These are phyloP conservation scores for Lepidocyrtinus sp. DNA, from an alignment of 2,888 invertebrate genomes.

Conservation along the genomic window DNA sequence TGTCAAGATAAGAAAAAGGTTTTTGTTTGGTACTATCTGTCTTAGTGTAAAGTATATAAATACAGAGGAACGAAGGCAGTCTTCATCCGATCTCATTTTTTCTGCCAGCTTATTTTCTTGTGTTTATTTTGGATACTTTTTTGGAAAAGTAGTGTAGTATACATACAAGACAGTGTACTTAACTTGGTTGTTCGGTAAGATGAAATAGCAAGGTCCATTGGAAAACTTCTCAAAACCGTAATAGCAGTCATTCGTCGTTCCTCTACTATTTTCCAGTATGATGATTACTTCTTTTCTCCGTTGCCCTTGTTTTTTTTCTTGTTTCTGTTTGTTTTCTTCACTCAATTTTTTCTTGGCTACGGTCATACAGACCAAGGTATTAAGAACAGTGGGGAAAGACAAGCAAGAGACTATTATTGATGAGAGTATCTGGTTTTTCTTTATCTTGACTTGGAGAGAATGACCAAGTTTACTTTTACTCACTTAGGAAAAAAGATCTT, in stretches of 20 bases:
- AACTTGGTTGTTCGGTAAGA: conserved; percentile 28
- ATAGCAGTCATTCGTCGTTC: conserved; percentile 42
- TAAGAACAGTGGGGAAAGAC: conserved; percentile 12
- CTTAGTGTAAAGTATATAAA: not conserved
- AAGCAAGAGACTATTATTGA: conserved; percentile 24
- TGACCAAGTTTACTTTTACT: conserved; percentile 53
- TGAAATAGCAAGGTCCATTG: conserved; percentile 32
- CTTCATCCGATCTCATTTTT: conserved; percentile 15
- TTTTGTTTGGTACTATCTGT: not conserved
- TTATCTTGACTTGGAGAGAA: conserved; percentile 22
- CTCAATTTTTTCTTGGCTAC: conserved; percentile 25
- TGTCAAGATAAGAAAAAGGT: not conserved
- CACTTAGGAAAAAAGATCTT: conserved; percentile 35
- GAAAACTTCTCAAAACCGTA: conserved; percentile 9
- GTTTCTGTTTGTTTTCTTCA: conserved; percentile 35
- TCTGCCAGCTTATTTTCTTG: conserved; percentile 2
- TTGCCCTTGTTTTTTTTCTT: conserved; percentile 19
- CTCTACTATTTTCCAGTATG: conserved; percentile 10
- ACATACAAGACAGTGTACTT: not conserved
- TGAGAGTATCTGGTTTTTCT: conserved; percentile 31
- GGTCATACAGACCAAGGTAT: not conserved
- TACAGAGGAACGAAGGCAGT: conserved; percentile 8
- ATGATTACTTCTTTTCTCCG: conserved; percentile 26
- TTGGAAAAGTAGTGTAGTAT: not conserved
- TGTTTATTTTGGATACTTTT: conserved; percentile 13